A percentile compares a stretch with the other conserved stretches of the same genome.
phyloP scores from a whole-genome alignment of 1,140 invertebrate species.

The Saxidomus purpurata region DNA sequence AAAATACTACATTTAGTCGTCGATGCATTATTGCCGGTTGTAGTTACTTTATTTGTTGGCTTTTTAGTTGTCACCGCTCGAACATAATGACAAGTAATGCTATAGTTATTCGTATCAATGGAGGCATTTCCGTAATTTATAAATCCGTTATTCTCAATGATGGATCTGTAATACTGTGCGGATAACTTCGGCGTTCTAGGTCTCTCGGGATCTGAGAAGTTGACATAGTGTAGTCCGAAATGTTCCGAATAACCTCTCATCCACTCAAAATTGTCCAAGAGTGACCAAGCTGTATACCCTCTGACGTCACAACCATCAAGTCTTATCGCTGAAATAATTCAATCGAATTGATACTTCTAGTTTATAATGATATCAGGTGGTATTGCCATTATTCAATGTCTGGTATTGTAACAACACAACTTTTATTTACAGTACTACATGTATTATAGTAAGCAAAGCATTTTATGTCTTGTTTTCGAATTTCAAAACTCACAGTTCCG shows the following conservation, averaged over 20 bases:
- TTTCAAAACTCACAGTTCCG: too few relatives aligned
- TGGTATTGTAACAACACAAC: too few relatives aligned
- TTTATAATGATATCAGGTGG: too few relatives aligned
- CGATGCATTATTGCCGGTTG: not conserved
- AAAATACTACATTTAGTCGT: not conserved
- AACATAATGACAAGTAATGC: not conserved
- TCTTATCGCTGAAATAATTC: conserved; percentile 82
- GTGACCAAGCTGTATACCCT: conserved; percentile 91
- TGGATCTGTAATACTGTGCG: conserved; percentile 82
- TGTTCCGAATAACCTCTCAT: conserved; percentile 87
- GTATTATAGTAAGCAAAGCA: too few relatives aligned
- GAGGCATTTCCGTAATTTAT: conserved; percentile 50
- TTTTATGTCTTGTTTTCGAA: too few relatives aligned
- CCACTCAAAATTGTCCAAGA: conserved; percentile 95
- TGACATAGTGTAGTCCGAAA: conserved; percentile 92
- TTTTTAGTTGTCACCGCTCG: not conserved
- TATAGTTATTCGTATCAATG: not conserved
- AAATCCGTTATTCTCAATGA: conserved; percentile 81
- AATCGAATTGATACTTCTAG: too few relatives aligned
- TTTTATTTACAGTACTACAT: too few relatives aligned
- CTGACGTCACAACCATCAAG: conserved; percentile 89
- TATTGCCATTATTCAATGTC: too few relatives aligned
- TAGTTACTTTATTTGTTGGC: not conserved
- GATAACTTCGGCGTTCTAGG: conserved; percentile 91
- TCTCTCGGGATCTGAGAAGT: conserved; percentile 90